Conservation (phyloP, 2,888 invertebrate species). For the Ceriagrion tenellum region DNA sequence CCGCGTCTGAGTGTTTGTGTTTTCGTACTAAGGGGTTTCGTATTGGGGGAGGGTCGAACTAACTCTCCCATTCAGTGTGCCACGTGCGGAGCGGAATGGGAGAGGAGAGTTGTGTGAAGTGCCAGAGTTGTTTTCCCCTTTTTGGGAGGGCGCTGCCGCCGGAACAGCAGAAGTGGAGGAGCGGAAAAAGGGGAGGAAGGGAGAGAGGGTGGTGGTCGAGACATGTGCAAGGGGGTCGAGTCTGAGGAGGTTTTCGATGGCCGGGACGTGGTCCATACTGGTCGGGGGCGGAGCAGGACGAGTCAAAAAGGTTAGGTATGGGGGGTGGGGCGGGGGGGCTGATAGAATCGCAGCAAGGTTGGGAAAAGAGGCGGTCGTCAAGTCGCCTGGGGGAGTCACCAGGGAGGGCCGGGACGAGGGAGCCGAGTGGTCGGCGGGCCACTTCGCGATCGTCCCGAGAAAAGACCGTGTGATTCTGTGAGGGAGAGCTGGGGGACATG, state of each 20-base stretch:
- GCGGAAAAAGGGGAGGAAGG: background rate
- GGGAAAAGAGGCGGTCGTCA: too few species aligned
- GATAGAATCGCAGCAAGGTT: too few species aligned
- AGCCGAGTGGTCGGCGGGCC: background rate
- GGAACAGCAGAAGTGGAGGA: background rate
- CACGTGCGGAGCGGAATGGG: background rate
- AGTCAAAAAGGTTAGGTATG: too few species aligned
- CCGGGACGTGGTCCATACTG: background rate
- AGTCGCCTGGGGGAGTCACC: background rate
- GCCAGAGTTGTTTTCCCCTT: background rate
- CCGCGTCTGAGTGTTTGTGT: background rate
- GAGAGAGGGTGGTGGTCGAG: background rate
- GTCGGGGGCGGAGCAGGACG: background rate
- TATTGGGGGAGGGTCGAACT: background rate
- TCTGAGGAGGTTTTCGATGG: background rate
- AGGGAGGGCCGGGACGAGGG: background rate
- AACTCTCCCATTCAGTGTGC: background rate
- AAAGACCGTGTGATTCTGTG: background rate
- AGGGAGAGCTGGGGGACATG: background rate
- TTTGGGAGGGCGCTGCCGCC: background rate
- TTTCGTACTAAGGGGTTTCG: background rate
- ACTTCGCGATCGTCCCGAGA: constrained; percentile 6
- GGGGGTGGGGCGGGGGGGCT: too few species aligned
- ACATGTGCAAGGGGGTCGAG: background rate
- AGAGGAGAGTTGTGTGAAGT: background rate